Evolutionary conservation across 2,888 invertebrate genomes (phyloP).

Genomic region (Philhelius pedissequus): DNA sequence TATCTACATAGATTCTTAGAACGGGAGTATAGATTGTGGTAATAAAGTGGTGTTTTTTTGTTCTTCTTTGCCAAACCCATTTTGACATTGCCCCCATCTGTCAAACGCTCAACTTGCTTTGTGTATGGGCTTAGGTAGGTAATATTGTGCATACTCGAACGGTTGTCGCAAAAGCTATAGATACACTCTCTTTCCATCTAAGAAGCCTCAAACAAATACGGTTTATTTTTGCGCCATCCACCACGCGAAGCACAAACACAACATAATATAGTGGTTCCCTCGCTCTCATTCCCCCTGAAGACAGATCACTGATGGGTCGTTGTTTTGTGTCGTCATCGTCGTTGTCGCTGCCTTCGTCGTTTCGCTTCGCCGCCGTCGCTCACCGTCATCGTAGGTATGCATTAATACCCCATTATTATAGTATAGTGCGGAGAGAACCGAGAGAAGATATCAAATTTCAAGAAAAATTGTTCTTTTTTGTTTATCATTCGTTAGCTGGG

Average conservation of each 20-base stretch:
- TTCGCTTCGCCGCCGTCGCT: background rate
- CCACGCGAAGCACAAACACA: conserved; percentile 8
- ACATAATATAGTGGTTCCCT: conserved; percentile 20
- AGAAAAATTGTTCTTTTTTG: conserved; percentile 62
- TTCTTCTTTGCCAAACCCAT: conserved; percentile 19
- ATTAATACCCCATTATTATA: conserved; percentile 67
- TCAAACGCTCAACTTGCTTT: conserved; percentile 24
- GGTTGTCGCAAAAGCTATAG: conserved; percentile 4
- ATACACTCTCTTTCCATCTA: background rate
- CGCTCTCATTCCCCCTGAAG: background rate
- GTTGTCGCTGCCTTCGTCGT: conserved; percentile 22
- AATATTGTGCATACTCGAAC: background rate
- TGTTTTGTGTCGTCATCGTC: conserved; percentile 45
- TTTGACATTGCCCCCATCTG: conserved; percentile 39
- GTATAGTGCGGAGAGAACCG: conserved; percentile 59
- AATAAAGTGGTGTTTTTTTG: conserved; percentile 11
- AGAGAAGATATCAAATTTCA: conserved; percentile 62
- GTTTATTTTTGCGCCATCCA: conserved; percentile 48
- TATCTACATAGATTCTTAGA: conserved; percentile 3
- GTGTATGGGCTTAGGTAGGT: background rate
- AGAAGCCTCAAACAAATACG: conserved; percentile 38
- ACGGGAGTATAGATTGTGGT: background rate
- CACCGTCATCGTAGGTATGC: conserved; percentile 52
- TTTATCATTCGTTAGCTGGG: conserved; percentile 42
- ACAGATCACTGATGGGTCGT: conserved; percentile 6